Conservation (phyloP, 92 coral and sea anemone species). For the Paramuricea clavata region DNA sequence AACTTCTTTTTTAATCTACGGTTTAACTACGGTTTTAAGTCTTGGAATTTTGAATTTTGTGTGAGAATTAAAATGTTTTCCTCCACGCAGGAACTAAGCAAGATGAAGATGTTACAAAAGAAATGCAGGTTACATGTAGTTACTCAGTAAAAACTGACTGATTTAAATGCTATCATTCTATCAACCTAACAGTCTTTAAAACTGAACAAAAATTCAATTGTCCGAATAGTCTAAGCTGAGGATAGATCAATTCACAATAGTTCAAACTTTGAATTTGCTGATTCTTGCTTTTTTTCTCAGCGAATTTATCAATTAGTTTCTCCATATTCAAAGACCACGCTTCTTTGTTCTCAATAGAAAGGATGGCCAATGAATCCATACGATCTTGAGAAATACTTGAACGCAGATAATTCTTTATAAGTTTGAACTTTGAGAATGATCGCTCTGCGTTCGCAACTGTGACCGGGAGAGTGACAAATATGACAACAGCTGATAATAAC, state of each 20-base stretch:
- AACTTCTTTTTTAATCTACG: too few relatives aligned
- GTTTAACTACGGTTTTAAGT: too few relatives aligned
- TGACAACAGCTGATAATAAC: conserved; percentile 8
- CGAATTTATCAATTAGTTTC: neutral
- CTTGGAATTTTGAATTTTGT: too few relatives aligned
- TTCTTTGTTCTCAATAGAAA: conserved; percentile 1
- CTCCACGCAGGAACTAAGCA: too few relatives aligned
- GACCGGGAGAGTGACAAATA: neutral
- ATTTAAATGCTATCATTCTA: neutral
- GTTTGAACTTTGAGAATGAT: neutral
- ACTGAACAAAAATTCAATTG: neutral
- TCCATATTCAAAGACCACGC: neutral
- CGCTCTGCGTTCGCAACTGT: conserved; percentile 5
- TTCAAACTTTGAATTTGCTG: conserved; percentile 5
- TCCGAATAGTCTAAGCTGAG: neutral
- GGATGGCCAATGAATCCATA: neutral
- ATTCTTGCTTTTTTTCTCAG: neutral
- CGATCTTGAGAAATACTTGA: neutral
- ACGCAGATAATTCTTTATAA: conserved; percentile 9
- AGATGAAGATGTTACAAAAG: too few relatives aligned
- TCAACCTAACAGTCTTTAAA: neutral
- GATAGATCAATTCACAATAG: neutral
- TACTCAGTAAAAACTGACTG: too few relatives aligned
- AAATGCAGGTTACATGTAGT: too few relatives aligned
- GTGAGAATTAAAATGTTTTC: too few relatives aligned